Base-by-base conservation (phyloP, 2,888 invertebrate genomes). In the Hypolimnas misippus region DNA sequence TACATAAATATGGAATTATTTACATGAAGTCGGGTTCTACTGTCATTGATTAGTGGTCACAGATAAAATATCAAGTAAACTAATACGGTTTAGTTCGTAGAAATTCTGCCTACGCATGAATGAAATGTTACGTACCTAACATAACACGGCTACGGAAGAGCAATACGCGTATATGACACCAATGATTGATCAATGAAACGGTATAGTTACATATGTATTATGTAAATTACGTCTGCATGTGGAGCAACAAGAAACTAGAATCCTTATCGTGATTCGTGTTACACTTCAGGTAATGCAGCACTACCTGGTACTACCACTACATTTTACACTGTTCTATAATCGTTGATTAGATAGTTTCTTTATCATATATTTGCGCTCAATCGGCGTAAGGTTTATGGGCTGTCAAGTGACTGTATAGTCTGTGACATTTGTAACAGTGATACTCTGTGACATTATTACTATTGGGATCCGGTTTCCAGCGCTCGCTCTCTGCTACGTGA, bases 161-260 rank as follows among this genome's bases (percentile, higher is more conserved):
- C 19, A 51, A 54, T 49, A 40, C 62, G 52, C 19, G 54, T 38
- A 62, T 63, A 53, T 54, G 63, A 66, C 59, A 63, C 66, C 63
- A 54, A 58, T 62, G 29, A 16, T 29, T 51, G 29, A 35, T 54
- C 57, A 21, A 33, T 49, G 58, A 46, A 46, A 52, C 55, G 57
- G 14, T 46, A 52, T 19, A 42, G 42, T 21, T 40, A 38, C 17
- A 57, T 33, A 10, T 33, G 25, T 53, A 53, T 65, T 65, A 59
- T 38, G 53, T 59, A 63, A 64, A 56, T 29, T 21, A n/a, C 19
- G 44, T 42, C 6, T 31, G 17, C n/a, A 49, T 57, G 40, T 54
- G 56, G 59, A 25, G 21, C 59, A 59, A 35, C 33, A 52, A 56
- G 53, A 57, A 57, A 62, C 46, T 25, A 40, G 49, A 35, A 50